Base-by-base conservation (phyloP, 2,113 vertebrate genomes). In the Mormoops blainvillei region DNA sequence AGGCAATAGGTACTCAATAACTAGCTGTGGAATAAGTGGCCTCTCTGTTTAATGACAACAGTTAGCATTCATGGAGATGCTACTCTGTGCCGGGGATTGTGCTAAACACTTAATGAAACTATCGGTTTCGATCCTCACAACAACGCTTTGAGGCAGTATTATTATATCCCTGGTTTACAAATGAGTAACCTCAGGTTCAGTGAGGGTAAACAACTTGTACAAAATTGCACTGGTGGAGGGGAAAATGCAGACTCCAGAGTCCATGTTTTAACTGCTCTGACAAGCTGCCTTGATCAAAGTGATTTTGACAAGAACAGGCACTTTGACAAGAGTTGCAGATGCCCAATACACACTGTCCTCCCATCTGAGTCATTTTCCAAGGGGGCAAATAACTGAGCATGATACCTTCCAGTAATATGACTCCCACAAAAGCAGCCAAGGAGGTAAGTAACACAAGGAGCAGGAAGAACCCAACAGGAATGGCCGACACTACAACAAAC, bases 381-480 rank as follows among this genome's bases (percentile, higher is more conserved):
- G 13, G 22, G 18, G 5, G 2, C 18, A 16, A 41, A 80, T 1
- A 33, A 52, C 54, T 7, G 38, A 81, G 67, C 13, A 87, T 18
- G 94, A 86, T 99, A 99, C 99, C 99, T 98, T 99, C 99, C 95
- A 99, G 94, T 92, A 99, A 97, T 91, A 99, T 95, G 95, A 99
- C 98, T 45, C 99, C 98, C 0, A 99, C 87, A 12, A 98, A 98
- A 7, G 98, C 98, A 83, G 98, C 98, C n/a, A 99, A 11, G 24
- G 98, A 92, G 56, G 99, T 99, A 12, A 98, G 92, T 22, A 99
- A 93, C 24, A 99, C 98, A 54, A 99, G 98, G 48, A 98, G 74
- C 87, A 99, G 95, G 98, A 99, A 99, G 91, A 99, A 94, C 0
- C 98, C 98, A 22, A 99, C 58, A 0, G 99, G 99, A n/a, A 99